A percentile compares a stretch with the other conserved stretches of the same genome.
Evolutionary conservation across 2,888 invertebrate species (phyloP).

Genomic region (Cactoblastis cactorum): DNA sequence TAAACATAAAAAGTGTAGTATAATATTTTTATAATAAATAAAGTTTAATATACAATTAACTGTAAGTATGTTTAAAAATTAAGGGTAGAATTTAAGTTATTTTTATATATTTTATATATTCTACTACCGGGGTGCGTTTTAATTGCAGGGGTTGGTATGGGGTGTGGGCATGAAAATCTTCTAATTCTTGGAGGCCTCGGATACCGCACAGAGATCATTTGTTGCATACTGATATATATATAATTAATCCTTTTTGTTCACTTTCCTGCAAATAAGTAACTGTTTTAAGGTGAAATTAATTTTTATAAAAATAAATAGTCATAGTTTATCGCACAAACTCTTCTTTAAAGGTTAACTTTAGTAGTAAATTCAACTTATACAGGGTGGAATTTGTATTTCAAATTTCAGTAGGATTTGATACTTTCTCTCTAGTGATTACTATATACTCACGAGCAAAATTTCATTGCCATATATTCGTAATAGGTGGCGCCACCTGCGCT

Average conservation of each 20-base stretch:
- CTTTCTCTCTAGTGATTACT: background rate
- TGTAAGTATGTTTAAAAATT: background rate
- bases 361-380: too few relatives aligned
- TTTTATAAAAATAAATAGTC: too few relatives aligned
- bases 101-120: background rate
- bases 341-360: too few relatives aligned
- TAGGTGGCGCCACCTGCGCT: constrained; percentile 41
- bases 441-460: constrained; percentile 10
- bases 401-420: background rate
- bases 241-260: constrained; percentile 15
- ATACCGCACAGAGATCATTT: constrained; percentile 44
- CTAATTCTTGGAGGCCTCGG: constrained; percentile 43
- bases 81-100: background rate
- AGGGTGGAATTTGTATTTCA: too few relatives aligned
- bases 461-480: constrained; percentile 31
- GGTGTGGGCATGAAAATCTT: constrained; percentile 46
- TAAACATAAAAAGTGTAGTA: too few relatives aligned
- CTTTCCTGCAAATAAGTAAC: background rate
- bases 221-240: constrained; percentile 51
- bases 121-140: constrained; percentile 59
- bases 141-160: constrained; percentile 65
- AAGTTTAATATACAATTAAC: too few relatives aligned
- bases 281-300: too few relatives aligned
- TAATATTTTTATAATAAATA: too few relatives aligned
- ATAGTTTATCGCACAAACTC: too few relatives aligned